A percentile compares a stretch with the other conserved stretches of the same genome.
These are phyloP conservation scores for Atractosteus spatula DNA, from an alignment of 2,113 vertebrate genomes.

Conservation along the genomic window DNA sequence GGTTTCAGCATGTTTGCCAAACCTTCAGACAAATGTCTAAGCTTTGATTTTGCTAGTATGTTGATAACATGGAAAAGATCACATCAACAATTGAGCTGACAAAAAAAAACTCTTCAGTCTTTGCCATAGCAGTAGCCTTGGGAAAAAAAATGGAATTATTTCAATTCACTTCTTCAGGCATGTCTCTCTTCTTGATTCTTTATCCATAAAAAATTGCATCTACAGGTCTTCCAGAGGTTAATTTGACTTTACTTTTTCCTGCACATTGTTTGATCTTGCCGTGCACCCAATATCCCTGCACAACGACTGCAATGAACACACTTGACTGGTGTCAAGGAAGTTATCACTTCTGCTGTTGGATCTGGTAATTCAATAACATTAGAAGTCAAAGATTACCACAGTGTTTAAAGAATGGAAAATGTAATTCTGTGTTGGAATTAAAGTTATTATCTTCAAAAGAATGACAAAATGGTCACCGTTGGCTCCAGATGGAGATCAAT, in stretches of 20 bases:
- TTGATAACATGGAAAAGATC: constrained; percentile 5
- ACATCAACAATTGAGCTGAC: background rate
- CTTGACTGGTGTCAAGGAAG: constrained; percentile 33
- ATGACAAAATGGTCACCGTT: constrained; percentile 34
- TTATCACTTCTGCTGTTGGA: constrained; percentile 36
- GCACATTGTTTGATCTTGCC: constrained; percentile 54
- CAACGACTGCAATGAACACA: constrained; percentile 31
- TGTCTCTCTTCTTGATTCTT: constrained; percentile 32
- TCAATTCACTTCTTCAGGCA: constrained; percentile 23
- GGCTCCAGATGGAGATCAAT: constrained; percentile 47
- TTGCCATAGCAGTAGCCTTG: constrained; percentile 12
- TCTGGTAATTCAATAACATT: constrained; percentile 63
- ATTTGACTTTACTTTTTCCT: constrained; percentile 61
- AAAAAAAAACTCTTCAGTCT: constrained; percentile 15
- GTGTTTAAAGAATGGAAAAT: constrained; percentile 68
- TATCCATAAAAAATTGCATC: constrained; percentile 39
- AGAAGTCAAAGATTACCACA: constrained; percentile 67
- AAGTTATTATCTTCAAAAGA: constrained; percentile 72
- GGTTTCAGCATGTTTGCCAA: background rate
- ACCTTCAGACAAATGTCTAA: background rate
- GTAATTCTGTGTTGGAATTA: constrained; percentile 70
- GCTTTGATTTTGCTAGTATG: constrained; percentile 7
- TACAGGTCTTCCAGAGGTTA: constrained; percentile 55
- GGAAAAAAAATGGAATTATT: constrained; percentile 21
- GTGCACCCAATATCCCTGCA: constrained; percentile 50